Evolutionary conservation across 2,113 vertebrate genomes (phyloP).

Genomic region (Gnathonemus longibarbis): DNA sequence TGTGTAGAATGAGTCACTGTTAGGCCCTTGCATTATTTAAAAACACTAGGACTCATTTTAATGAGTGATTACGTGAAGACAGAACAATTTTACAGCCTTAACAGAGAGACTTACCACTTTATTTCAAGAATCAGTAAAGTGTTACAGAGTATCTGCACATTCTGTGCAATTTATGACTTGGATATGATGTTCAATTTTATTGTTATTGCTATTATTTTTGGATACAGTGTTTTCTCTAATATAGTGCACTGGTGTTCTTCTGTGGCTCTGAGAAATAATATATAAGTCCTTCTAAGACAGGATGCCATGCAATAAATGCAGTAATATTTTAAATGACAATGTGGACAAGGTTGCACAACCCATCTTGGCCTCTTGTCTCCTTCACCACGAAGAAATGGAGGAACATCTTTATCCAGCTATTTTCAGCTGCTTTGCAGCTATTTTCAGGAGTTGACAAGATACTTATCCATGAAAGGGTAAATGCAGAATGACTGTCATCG

Average conservation of each 20-base stretch:
- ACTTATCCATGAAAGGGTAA: neutral
- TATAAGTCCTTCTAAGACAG: neutral
- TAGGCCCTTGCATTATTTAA: neutral
- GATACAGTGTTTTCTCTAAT: neutral
- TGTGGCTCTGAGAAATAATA: neutral
- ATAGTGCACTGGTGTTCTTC: neutral
- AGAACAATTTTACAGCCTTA: neutral
- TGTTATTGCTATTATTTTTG: neutral
- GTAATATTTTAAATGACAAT: neutral
- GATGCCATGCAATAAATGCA: neutral
- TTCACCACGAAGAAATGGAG: neutral
- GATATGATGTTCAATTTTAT: neutral
- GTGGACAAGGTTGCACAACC: neutral
- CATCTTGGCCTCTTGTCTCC: neutral
- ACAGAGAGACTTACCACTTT: neutral
- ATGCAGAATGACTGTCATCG: neutral
- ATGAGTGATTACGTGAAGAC: neutral
- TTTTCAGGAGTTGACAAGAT: constrained; percentile 5
- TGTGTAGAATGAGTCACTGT: neutral
- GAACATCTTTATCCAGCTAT: neutral
- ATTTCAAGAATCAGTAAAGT: neutral
- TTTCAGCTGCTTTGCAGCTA: neutral
- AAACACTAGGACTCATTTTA: neutral
- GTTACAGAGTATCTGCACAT: neutral
- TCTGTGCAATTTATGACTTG: neutral